Conservation (phyloP, 2,113 vertebrate species). For the Zosterops pallidus region DNA sequence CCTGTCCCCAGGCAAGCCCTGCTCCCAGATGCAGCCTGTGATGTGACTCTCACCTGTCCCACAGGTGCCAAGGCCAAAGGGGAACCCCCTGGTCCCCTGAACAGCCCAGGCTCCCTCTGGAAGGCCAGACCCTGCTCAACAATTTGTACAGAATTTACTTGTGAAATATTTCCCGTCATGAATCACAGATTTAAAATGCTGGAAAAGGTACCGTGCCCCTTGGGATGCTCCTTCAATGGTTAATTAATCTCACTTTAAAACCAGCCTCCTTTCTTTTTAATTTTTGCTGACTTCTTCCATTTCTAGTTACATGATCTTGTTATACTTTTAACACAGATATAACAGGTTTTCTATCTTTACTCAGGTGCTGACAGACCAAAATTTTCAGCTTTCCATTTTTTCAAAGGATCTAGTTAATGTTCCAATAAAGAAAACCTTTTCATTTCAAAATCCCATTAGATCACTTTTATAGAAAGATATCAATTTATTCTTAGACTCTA, state of each 20-base stretch:
- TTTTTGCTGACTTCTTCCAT: neutral
- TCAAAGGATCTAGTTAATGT: neutral
- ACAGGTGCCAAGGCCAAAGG: neutral
- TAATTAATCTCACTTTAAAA: conserved; percentile 14
- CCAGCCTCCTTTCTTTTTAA: neutral
- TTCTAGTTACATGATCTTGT: neutral
- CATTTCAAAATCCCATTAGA: conserved; percentile 5
- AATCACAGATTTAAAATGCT: neutral
- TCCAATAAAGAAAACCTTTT: neutral
- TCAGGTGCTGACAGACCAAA: conserved; percentile 7
- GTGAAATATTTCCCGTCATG: neutral
- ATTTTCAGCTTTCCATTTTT: neutral
- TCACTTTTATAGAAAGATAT: neutral
- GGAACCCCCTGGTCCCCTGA: neutral
- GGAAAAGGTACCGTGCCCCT: neutral
- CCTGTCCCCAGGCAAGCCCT: neutral
- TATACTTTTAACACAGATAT: neutral
- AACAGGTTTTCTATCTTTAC: conserved; percentile 8
- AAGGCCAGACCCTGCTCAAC: neutral
- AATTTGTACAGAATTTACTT: neutral
- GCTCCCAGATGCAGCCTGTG: neutral
- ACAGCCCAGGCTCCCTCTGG: rapidly evolving
- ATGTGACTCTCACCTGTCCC: neutral
- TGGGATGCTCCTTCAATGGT: neutral
- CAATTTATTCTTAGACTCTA: neutral